Base-by-base conservation (phyloP, 2,113 vertebrate species). In the Peromyscus polionotus region DNA sequence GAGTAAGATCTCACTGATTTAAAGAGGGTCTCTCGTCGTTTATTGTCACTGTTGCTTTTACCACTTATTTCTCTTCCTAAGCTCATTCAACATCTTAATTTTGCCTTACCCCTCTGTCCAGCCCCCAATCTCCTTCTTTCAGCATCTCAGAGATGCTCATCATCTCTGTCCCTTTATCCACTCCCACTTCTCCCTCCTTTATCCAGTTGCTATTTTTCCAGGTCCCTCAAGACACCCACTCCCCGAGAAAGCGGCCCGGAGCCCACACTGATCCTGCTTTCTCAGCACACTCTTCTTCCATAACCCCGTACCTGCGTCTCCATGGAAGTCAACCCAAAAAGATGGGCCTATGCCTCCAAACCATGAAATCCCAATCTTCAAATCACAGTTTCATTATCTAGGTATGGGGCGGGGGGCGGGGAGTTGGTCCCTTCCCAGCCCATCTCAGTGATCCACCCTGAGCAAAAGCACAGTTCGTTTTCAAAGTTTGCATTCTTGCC, bases 221-320 rank as follows among this genome's bases (percentile, higher is more conserved):
- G 86, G 2, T 7, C 51, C 14, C 10, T 26, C 5, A 48, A 77
- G 10, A 24, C 36, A 20, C 11, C 33, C 9, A 19, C 57, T 24
- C 4, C 1, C 76, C 45, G n/a, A 6, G 2, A 1, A 16, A 91
- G 59, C 26, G 4, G 0, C 45, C 75, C 4, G 0, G 85, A 68
- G 54, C 26, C 57, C 76, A 26, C 26, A 26, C 26, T 4, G 33
- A 0, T n/a, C 65, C 68, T 22, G 7, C 11, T 1, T 65, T 54
- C 33, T n/a, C 26, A 26, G 2, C 61, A 19, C 63, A 85, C 16
- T 20, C 39, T 36, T 65, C 67, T 72, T 14, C 72, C 20, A 42
- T 42, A 31, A 36, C 36, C 59, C 7, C 26, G 33, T 2, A 19
- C 42, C 65, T 2, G 45, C 63, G 63, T 92, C 51, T 83, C 42